A percentile compares a stretch with the other conserved stretches of the same genome.
These are phyloP conservation scores for Chymomyza costata DNA, from an alignment of 1,140 invertebrate genomes.

Conservation along the genomic window DNA sequence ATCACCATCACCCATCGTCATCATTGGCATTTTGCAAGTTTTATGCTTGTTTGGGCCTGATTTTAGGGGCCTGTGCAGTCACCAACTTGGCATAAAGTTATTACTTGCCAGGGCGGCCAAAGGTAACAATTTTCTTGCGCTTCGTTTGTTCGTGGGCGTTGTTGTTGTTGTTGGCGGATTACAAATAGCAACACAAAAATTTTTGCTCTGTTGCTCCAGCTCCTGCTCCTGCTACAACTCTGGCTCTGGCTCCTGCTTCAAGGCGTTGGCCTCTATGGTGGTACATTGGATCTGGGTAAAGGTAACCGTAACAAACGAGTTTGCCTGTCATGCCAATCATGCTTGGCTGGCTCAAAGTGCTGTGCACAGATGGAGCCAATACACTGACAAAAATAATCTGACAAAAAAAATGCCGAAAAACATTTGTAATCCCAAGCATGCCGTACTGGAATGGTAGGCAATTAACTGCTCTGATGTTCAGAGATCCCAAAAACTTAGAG, in stretches of 20 bases:
- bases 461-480: too few species aligned
- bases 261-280: too few species aligned
- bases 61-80: constrained; percentile 21
- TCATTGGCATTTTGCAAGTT: constrained; percentile 59
- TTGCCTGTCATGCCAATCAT: constrained; percentile 37
- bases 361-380: too few species aligned
- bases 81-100: constrained; percentile 40
- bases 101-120: constrained; percentile 30
- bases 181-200: constrained; percentile 52
- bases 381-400: too few species aligned
- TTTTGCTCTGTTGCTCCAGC: constrained; percentile 33
- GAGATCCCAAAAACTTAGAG: too few species aligned
- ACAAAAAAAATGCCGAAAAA: too few species aligned
- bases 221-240: too few species aligned
- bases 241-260: too few species aligned
- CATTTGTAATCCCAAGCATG: too few species aligned
- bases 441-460: too few species aligned
- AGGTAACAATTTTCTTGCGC: constrained; percentile 34
- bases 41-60: constrained; percentile 57
- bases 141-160: not conserved
- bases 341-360: too few species aligned
- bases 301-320: constrained; percentile 38
- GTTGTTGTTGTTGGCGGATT: constrained; percentile 28
- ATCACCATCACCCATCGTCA: constrained; percentile 21
- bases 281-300: too few species aligned